Evolutionary conservation across 1,140 invertebrate species (phyloP).

Genomic region (Zaprionus tsacasi): DNA sequence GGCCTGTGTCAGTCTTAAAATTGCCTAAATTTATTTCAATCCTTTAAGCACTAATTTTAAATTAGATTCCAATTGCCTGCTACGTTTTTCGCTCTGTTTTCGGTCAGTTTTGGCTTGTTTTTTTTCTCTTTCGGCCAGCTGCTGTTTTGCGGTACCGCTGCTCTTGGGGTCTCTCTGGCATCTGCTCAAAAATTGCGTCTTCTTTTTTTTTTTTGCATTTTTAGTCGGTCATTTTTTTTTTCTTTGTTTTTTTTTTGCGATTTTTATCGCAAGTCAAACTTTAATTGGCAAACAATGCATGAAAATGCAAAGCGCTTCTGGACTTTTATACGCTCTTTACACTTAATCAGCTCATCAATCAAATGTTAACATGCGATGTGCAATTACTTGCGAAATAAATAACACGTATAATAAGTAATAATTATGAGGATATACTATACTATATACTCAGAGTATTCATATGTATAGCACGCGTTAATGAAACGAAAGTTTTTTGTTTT

Average conservation of each 20-base stretch:
- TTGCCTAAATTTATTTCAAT: constrained; percentile 80
- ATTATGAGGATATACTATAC: constrained; percentile 12
- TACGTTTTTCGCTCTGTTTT: not conserved
- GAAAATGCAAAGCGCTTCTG: constrained; percentile 64
- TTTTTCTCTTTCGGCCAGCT: constrained; percentile 37
- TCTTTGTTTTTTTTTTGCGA: constrained; percentile 53
- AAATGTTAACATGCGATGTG: constrained; percentile 43
- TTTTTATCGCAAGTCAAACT: constrained; percentile 66
- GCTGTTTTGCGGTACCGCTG: constrained; percentile 55
- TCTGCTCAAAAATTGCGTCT: constrained; percentile 56
- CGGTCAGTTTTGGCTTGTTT: not conserved
- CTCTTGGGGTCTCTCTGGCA: constrained; percentile 34
- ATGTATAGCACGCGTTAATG: constrained; percentile 29
- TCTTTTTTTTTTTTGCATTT: constrained; percentile 21
- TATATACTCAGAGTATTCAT: constrained; percentile 24
- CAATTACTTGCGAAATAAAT: constrained; percentile 59
- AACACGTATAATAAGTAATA: constrained; percentile 12
- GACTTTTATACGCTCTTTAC: constrained; percentile 29
- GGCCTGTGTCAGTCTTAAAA: constrained; percentile 46
- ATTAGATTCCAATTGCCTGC: constrained; percentile 76
- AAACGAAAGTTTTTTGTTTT: constrained; percentile 34
- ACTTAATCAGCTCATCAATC: constrained; percentile 61
- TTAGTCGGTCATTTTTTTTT: constrained; percentile 9
- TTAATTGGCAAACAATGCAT: constrained; percentile 70
- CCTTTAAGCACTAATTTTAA: constrained; percentile 82